phyloP scores from a whole-genome alignment of 2,797 vertebrate species.

The Cossypha polioptera region DNA sequence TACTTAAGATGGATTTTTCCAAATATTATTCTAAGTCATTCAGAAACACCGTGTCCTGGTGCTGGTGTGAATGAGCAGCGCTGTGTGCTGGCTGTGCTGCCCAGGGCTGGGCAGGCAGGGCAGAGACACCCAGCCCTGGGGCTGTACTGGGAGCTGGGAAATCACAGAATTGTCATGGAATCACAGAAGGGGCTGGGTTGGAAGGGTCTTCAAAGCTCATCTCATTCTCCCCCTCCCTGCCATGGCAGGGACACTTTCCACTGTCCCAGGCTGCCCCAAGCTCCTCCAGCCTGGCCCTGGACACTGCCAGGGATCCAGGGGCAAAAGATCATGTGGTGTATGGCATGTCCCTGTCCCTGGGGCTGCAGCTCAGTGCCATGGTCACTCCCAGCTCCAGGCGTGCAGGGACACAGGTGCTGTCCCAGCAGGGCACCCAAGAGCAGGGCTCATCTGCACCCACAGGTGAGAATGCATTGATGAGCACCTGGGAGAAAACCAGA shows the following conservation, averaged over 20 bases:
- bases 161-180: not conserved
- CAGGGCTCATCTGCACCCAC: not conserved
- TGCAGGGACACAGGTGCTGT: not conserved
- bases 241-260: not conserved
- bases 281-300: not conserved
- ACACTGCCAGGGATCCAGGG: not conserved
- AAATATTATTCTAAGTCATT: conserved; percentile 62
- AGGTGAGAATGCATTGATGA: not conserved
- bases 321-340: too few species aligned
- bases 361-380: not conserved
- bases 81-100: not conserved
- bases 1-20: conserved; percentile 43
- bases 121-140: not conserved
- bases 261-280: not conserved
- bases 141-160: not conserved
- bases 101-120: not conserved
- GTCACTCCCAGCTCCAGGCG: not conserved
- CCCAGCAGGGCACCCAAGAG: not conserved
- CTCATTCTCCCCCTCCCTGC: not conserved
- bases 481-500: not conserved
- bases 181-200: not conserved
- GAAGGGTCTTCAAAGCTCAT: not conserved
- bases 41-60: conserved; percentile 17
- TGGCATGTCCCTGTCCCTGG: not conserved
- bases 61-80: conserved; percentile 29